Conservation (phyloP, 2,113 vertebrate genomes). For the Myanophis thanlyinensis region DNA sequence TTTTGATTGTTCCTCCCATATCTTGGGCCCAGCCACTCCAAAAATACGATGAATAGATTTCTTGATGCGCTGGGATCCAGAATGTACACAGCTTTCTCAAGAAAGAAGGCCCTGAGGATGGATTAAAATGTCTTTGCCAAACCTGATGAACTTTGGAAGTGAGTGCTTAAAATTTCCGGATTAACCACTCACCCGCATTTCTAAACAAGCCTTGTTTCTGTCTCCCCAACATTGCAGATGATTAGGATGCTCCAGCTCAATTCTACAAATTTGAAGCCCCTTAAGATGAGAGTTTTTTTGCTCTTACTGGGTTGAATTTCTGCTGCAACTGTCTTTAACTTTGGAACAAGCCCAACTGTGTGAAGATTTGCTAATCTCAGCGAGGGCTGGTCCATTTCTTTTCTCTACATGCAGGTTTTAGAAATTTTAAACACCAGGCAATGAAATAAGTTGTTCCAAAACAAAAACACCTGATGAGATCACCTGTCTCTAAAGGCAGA, state of each 20-base stretch:
- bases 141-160: neutral
- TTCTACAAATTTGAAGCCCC: accelerated
- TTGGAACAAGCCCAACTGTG: neutral
- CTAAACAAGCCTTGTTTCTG: neutral
- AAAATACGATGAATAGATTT: neutral
- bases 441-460: neutral
- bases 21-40: neutral
- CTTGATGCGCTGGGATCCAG: neutral
- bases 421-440: neutral
- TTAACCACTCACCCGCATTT: neutral
- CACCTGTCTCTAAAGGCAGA: neutral
- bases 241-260: neutral
- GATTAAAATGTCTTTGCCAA: neutral
- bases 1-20: neutral
- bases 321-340: neutral
- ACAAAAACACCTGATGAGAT: neutral
- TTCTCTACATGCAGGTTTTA: neutral
- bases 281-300: neutral
- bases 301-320: neutral
- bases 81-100: neutral
- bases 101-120: neutral
- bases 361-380: neutral
- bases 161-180: neutral
- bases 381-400: neutral
- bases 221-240: neutral